phyloP scores from a whole-genome alignment of 2,888 invertebrate genomes.

The Acanthosepion lycidas region DNA sequence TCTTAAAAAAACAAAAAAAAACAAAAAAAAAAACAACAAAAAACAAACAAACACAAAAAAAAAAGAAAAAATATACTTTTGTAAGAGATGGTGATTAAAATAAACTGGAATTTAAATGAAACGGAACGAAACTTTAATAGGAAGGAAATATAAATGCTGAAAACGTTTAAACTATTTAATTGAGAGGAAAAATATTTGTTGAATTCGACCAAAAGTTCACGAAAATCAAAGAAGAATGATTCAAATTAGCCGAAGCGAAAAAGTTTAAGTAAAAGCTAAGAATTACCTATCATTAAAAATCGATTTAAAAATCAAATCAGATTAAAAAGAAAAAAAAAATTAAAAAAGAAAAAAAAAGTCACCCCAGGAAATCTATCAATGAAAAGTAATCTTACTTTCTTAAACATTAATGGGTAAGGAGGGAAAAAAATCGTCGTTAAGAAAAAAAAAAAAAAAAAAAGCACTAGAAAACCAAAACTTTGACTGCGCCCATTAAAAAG shows the following conservation, averaged over 20 bases:
- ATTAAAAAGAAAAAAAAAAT: neutral
- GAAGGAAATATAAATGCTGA: too few species aligned
- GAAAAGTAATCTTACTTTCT: neutral
- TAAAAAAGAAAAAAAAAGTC: neutral
- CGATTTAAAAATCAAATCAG: neutral
- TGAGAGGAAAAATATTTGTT: neutral
- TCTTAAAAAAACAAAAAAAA: too few species aligned
- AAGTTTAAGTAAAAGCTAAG: neutral
- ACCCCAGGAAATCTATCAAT: neutral
- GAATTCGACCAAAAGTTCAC: too few species aligned
- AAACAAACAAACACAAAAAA: too few species aligned
- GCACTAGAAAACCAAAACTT: neutral
- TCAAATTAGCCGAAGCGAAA: neutral
- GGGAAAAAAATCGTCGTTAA: neutral
- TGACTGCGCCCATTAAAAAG: neutral
- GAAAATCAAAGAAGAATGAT: too few species aligned
- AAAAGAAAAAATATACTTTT: too few species aligned
- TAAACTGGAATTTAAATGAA: too few species aligned
- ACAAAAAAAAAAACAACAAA: too few species aligned
- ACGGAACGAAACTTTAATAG: too few species aligned
- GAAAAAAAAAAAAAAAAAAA: neutral
- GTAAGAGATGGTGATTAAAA: too few species aligned
- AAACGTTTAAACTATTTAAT: neutral
- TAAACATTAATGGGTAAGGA: neutral
- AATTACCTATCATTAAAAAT: neutral